phyloP scores from a whole-genome alignment of 35 echinoderm and acorn worm species.

The Hemicentrotus pulcherrimus region DNA sequence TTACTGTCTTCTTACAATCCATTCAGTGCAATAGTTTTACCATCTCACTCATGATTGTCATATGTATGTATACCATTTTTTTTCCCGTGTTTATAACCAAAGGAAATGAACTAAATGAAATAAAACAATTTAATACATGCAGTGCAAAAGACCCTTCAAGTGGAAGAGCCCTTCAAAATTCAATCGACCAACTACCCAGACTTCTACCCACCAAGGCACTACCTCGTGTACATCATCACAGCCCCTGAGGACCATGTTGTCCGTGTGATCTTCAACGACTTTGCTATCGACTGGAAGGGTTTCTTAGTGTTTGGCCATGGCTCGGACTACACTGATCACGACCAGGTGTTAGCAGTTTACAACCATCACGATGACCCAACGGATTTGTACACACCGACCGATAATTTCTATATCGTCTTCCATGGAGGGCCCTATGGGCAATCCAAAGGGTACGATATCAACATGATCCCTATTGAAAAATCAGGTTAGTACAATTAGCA shows the following conservation, averaged over 20 bases:
- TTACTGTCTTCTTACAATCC: too few relatives aligned
- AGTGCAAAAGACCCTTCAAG: background rate
- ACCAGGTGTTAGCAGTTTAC: conserved; percentile 1
- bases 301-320: background rate
- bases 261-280: background rate
- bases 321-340: background rate
- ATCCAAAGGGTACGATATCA: background rate
- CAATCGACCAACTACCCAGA: conserved; percentile 20
- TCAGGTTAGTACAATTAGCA: background rate
- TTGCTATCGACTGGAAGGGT: conserved; percentile 37
- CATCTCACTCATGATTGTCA: too few relatives aligned
- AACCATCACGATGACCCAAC: conserved; percentile 12
- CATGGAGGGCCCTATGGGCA: conserved; percentile 19
- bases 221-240: background rate
- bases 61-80: too few relatives aligned
- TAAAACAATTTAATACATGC: background rate
- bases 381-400: background rate
- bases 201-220: background rate
- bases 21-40: too few relatives aligned
- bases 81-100: too few relatives aligned
- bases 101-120: too few relatives aligned
- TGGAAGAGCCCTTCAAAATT: background rate
- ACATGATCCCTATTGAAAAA: background rate
- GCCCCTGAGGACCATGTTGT: background rate
- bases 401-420: conserved; percentile 8